Evolutionary conservation across 2,113 vertebrate species (phyloP), one percentile per base, ranked within the genome.

Genomic region (Spheniscus mendiculus): DNA sequence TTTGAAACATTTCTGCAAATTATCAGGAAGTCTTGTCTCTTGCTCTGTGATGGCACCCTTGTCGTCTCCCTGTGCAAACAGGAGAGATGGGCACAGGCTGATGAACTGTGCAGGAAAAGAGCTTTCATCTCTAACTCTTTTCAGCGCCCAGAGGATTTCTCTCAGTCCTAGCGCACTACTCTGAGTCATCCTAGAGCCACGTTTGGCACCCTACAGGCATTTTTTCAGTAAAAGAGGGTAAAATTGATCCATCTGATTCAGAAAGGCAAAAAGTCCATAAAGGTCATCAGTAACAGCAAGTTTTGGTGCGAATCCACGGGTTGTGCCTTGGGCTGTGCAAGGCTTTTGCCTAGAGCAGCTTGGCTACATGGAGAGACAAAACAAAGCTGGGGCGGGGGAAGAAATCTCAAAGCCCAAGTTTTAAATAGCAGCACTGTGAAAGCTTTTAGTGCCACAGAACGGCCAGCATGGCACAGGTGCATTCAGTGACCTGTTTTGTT

Each of bases 401-500:
- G 76, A 70, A 36, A 63, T 85, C 91, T 89, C 70, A 69, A 76
- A 91, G 71, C 16, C 16, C 8, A 25, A 27, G 82, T 91, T 96
- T 87, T 85, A 76, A 96, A 83, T 79, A 91, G 74, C 61, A 88
- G 89, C 84, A 30, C 52, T 56, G 53, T 47, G 65, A 74, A 89
- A 88, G 95, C 87, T 79, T 94, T 94, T 65, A 61, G 71, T 61
- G 16, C n/a, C 49, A 6, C 49, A 38, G 87, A 69, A 65, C 0
- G 3, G 90, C 34, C 92, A 49, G 89, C 66, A 3, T 4, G 19
- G 89, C 0, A 1, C 84, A 82, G 93, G 76, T 85, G 93, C 58
- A 38, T 69, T 61, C 70, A 8, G 78, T 90, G 97, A 95, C 96
- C 93, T 87, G 59, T 63, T 95, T 87, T 94, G 77, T 96, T 91